Evolutionary conservation across 2,797 vertebrate species (phyloP).

Genomic region (Periophthalmus magnuspinnatus): DNA sequence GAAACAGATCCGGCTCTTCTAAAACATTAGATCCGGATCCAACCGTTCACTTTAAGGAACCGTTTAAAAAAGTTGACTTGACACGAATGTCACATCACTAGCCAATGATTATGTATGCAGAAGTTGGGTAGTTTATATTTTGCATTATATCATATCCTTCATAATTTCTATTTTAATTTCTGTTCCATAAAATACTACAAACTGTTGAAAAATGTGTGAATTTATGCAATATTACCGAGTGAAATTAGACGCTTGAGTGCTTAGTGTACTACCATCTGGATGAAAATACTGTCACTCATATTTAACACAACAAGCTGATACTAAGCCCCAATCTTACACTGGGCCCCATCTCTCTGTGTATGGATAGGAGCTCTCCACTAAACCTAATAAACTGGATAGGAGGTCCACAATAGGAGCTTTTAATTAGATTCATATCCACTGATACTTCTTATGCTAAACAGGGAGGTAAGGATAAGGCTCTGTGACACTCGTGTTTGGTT

Average conservation of each 20-base stretch:
- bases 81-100: too few relatives aligned
- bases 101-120: too few relatives aligned
- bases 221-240: neutral
- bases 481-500: conserved; percentile 52
- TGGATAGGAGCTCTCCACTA: conserved; percentile 43
- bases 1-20: too few relatives aligned
- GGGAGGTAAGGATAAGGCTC: conserved; percentile 39
- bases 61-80: too few relatives aligned
- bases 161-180: neutral
- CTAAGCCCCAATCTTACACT: conserved; percentile 37
- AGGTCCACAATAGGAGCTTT: conserved; percentile 53
- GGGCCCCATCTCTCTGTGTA: conserved; percentile 15
- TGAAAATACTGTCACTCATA: conserved; percentile 17
- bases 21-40: too few relatives aligned
- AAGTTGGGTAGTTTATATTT: too few relatives aligned
- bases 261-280: neutral
- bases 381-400: conserved; percentile 45
- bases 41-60: too few relatives aligned
- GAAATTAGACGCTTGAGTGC: neutral
- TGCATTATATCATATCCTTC: too few relatives aligned
- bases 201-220: neutral
- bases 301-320: conserved; percentile 53
- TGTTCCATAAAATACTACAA: neutral
- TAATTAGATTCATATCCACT: conserved; percentile 58
- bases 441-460: conserved; percentile 59